Base-by-base conservation (phyloP, 2,113 vertebrate genomes). In the Alouatta palliata region DNA sequence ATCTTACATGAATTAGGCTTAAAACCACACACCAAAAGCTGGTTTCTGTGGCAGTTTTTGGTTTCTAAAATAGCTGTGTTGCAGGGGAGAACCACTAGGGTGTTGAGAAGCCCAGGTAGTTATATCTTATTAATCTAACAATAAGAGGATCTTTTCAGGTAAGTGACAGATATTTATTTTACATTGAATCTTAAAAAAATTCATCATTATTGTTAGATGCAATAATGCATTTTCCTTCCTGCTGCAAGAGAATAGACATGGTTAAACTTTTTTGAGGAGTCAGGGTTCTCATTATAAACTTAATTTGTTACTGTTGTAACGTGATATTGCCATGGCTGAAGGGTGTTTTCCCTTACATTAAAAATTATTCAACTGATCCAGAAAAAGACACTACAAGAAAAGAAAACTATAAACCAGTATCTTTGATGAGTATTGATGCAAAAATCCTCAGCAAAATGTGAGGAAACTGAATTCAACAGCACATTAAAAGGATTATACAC, bases 21-120 rank as follows among this genome's bases (percentile, higher is more conserved):
- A 95, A 96, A 97, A 89, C 86, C 73, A 94, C 77, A 79, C 6
- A 32, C 16, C 45, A 12, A 45, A 40, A 84, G 13, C 43, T 87
- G 61, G 64, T 83, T 97, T 96, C 71, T 96, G 43, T 54, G 58
- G 37, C 37, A 91, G 58, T 87, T 49, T 91, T 88, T 94, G 64
- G 85, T 91, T 92, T 92, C 40, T 83, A 92, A 66, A 91, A 71
- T 35, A 83, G 54, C n/a, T 93, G 23, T 89, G 83, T 52, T 77
- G 30, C 23, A 87, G 47, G 9, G 40, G 32, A 90, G 61, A 83
- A 68, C 25, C 43, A 3, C 19, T 56, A 23, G 19, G 58, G 43
- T 54, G 25, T 64, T 58, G 40, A 82, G 71, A 70, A 64, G 35
- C 83, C 70, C 43, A 76, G 27, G 40, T 76, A 45, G 56, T 58